Evolutionary conservation across 1,140 invertebrate genomes (phyloP).

Genomic region (Myzus persicae): DNA sequence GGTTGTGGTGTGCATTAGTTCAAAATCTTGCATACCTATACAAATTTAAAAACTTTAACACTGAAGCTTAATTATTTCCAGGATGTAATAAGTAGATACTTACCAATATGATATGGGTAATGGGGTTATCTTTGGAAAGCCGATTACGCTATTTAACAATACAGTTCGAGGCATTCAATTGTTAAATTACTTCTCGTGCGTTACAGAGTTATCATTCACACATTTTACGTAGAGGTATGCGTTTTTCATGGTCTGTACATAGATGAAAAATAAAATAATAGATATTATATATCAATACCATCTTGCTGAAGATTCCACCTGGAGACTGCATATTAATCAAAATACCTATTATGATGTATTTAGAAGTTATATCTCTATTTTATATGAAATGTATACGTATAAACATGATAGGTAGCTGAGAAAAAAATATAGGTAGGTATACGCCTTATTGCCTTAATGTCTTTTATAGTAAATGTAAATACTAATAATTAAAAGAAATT

Average conservation of each 20-base stretch:
- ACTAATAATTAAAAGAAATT: conserved; percentile 2
- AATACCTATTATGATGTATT: not conserved
- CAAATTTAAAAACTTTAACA: not conserved
- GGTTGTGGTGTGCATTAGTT: not conserved
- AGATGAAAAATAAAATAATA: not conserved
- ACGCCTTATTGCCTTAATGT: not conserved
- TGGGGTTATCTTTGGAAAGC: not conserved
- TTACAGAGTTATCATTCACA: not conserved
- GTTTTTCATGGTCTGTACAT: not conserved
- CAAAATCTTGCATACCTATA: not conserved
- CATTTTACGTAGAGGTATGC: not conserved
- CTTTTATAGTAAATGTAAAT: not conserved
- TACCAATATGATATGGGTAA: not conserved
- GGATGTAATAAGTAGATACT: not conserved
- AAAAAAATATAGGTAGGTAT: not conserved
- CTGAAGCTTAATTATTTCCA: not conserved
- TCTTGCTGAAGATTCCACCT: not conserved
- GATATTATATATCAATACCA: not conserved
- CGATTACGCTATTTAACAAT: not conserved
- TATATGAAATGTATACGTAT: not conserved
- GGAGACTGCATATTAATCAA: not conserved
- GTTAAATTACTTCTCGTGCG: not conserved
- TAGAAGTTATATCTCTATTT: not conserved
- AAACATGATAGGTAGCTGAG: not conserved
- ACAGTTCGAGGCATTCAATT: not conserved